A percentile compares a stretch with the other conserved stretches of the same genome.
Conservation (phyloP, 2,113 vertebrate species). For the Pachycephala philippinensis region DNA sequence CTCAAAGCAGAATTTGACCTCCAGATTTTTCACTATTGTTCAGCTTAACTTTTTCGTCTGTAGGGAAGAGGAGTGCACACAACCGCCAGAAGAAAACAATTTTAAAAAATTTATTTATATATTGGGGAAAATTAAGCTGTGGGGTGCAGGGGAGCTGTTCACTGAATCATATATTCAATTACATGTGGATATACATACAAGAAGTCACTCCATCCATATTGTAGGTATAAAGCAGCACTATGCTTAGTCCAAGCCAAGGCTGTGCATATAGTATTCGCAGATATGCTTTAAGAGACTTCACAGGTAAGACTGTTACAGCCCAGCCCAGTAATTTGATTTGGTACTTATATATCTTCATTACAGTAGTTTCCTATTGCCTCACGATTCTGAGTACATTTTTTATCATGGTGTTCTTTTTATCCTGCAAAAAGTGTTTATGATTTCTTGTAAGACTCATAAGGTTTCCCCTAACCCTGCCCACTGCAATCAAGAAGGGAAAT, state of each 20-base stretch:
- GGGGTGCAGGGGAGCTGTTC: not conserved
- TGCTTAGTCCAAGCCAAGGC: not conserved
- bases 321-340: not conserved
- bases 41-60: not conserved
- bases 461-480: not conserved
- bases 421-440: not conserved
- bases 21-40: not conserved
- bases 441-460: not conserved
- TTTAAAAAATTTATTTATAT: not conserved
- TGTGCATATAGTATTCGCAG: not conserved
- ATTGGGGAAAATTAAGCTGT: not conserved
- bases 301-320: not conserved
- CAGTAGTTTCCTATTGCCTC: not conserved
- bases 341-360: not conserved
- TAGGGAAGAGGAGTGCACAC: fast-evolving
- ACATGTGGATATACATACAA: not conserved
- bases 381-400: not conserved
- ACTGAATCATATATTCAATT: not conserved
- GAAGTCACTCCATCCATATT: not conserved
- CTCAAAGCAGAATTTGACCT: not conserved
- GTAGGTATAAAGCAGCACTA: not conserved
- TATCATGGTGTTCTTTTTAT: not conserved
- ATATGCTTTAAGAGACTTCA: not conserved
- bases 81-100: not conserved
- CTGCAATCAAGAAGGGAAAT: not conserved